phyloP scores from a whole-genome alignment of 1,140 invertebrate species.

The Drosophila nikananu region DNA sequence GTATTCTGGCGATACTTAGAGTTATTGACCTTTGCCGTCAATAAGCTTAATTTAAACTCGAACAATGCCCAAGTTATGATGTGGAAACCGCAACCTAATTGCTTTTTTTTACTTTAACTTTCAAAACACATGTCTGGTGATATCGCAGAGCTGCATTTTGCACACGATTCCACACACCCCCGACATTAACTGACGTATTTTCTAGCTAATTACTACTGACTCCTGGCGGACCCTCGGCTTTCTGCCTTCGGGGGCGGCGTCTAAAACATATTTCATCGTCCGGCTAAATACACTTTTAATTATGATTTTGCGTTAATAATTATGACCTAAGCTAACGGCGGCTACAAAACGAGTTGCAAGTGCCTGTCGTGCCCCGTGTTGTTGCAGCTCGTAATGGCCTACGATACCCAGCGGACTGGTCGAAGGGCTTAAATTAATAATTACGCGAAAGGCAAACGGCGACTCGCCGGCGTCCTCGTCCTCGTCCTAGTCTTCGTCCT shows the following conservation, averaged over 20 bases:
- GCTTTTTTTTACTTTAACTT: background rate
- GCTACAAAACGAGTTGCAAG: constrained; percentile 63
- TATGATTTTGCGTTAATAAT: constrained; percentile 81
- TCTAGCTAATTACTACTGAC: constrained; percentile 49
- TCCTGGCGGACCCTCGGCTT: background rate
- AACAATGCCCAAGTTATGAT: background rate
- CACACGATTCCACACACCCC: constrained; percentile 27
- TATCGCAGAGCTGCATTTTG: constrained; percentile 11
- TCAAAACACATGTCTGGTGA: background rate
- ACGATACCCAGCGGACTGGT: constrained; percentile 71
- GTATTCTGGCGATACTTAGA: constrained; percentile 1
- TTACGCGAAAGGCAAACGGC: constrained; percentile 60
- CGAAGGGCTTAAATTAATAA: constrained; percentile 82
- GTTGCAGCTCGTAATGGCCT: constrained; percentile 56
- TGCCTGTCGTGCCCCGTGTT: constrained; percentile 37
- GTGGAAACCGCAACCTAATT: background rate
- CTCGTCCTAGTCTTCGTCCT: constrained; percentile 18
- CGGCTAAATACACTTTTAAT: constrained; percentile 83
- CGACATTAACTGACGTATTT: constrained; percentile 34
- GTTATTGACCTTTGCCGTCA: constrained; percentile 15
- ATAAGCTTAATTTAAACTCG: background rate
- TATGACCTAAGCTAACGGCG: constrained; percentile 75
- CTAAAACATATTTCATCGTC: constrained; percentile 66
- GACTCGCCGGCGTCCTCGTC: constrained; percentile 32
- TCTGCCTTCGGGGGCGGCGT: constrained; percentile 22